Conservation (phyloP, 2,888 invertebrate genomes). For the Drosophila histrio region DNA sequence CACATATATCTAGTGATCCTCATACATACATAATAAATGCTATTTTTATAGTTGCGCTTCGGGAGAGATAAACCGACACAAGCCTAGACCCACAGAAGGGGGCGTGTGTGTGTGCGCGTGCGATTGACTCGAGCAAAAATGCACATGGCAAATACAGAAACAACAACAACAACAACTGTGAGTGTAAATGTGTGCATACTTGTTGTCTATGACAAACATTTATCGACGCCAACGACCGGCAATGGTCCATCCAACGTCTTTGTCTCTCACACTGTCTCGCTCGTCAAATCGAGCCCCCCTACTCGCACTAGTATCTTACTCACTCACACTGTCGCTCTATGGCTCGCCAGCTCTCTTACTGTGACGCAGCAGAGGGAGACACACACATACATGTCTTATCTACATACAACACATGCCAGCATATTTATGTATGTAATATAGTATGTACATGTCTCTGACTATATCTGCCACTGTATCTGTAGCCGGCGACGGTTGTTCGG, state of each 20-base stretch:
- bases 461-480: constrained; percentile 5
- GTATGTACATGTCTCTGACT: constrained; percentile 3
- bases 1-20: constrained; percentile 19
- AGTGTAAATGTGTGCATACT: neutral
- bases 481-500: constrained; percentile 24
- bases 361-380: constrained; percentile 23
- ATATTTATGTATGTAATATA: neutral
- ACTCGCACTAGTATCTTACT: too few relatives aligned
- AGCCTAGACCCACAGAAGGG: constrained; percentile 9
- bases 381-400: constrained; percentile 14
- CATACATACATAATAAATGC: constrained; percentile 9
- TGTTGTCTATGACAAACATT: constrained; percentile 5
- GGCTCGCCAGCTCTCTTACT: constrained; percentile 24
- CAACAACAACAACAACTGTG: neutral
- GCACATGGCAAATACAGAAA: constrained; percentile 22
- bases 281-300: constrained; percentile 12
- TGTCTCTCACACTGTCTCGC: neutral
- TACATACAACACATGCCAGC: constrained; percentile 16
- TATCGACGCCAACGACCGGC: constrained; percentile 19
- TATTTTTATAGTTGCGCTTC: constrained; percentile 41
- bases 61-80: constrained; percentile 19
- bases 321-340: constrained; percentile 4
- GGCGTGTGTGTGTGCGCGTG: constrained; percentile 9
- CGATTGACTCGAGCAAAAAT: constrained; percentile 8
- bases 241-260: constrained; percentile 12